A percentile compares a stretch with the other conserved stretches of the same genome.
Conservation (phyloP, 2,113 vertebrate genomes). For the Cyprinodon variegatus region DNA sequence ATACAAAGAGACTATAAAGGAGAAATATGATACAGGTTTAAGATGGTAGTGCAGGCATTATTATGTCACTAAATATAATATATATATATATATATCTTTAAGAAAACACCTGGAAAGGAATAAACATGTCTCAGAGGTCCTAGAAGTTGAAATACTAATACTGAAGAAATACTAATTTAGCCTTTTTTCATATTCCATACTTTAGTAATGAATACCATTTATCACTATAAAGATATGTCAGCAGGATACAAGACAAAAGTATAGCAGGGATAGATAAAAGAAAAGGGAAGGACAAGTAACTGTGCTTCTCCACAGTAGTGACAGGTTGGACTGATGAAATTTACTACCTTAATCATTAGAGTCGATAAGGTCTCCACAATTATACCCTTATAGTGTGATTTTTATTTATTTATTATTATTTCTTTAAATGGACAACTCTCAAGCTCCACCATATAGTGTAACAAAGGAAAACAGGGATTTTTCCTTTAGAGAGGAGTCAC, state of each 20-base stretch:
- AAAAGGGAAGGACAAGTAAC: conserved; percentile 36
- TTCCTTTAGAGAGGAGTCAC: conserved; percentile 27
- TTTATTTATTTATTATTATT: conserved; percentile 5
- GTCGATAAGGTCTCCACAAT: conserved; percentile 37
- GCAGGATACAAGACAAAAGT: conserved; percentile 20
- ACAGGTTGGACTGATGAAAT: conserved; percentile 39
- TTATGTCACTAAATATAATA: conserved; percentile 34
- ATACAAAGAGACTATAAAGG: conserved; percentile 16
- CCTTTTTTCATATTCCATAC: conserved; percentile 52
- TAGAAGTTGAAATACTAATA: conserved; percentile 24
- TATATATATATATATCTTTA: conserved; percentile 20
- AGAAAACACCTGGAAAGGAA: conserved; percentile 55
- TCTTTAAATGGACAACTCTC: conserved; percentile 27
- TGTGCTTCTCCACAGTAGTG: conserved; percentile 15
- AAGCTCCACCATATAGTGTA: conserved; percentile 24
- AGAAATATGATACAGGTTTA: background rate
- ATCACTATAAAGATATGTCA: conserved; percentile 43
- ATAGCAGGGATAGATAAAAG: conserved; percentile 8
- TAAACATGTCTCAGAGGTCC: conserved; percentile 52
- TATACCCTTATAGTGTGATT: conserved; percentile 7
- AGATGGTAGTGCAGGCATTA: conserved; percentile 21
- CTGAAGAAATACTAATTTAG: conserved; percentile 43
- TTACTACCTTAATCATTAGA: conserved; percentile 32
- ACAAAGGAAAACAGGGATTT: conserved; percentile 7
- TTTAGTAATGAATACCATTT: conserved; percentile 62